phyloP scores from a whole-genome alignment of 2,888 invertebrate genomes.

The Pammene aurita region DNA sequence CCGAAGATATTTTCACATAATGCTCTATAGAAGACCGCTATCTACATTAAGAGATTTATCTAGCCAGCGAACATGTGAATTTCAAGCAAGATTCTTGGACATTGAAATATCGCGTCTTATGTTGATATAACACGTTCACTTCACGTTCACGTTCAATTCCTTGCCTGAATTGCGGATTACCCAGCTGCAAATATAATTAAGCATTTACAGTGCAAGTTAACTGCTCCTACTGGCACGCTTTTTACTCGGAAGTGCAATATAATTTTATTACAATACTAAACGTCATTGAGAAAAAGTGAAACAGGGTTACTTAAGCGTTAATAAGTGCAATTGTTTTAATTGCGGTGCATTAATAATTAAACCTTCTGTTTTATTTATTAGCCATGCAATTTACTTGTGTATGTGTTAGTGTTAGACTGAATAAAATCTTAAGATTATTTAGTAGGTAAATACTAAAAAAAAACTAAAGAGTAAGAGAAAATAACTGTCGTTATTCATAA shows the following conservation, averaged over 20 bases:
- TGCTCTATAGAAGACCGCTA: slow-evolving; percentile 62
- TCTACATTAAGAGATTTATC: slow-evolving; percentile 67
- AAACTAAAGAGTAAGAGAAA: too few species aligned
- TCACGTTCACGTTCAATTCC: too few species aligned
- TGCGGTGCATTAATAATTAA: slow-evolving; percentile 1
- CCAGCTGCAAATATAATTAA: slow-evolving; percentile 32
- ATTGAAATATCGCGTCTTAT: slow-evolving; percentile 36
- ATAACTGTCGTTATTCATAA: too few species aligned
- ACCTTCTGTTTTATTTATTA: slow-evolving; percentile 8
- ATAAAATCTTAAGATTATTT: too few species aligned
- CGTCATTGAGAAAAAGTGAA: slow-evolving; percentile 22
- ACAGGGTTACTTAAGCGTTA: slow-evolving; percentile 3
- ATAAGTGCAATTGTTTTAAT: slow-evolving; percentile 7
- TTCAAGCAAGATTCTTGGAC: slow-evolving; percentile 24
- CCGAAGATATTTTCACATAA: slow-evolving; percentile 67
- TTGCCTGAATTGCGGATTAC: slow-evolving; percentile 20
- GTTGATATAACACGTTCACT: slow-evolving; percentile 22
- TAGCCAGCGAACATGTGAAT: slow-evolving; percentile 53
- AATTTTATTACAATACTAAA: slow-evolving; percentile 32
- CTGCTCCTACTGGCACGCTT: slow-evolving; percentile 30
- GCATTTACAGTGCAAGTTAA: slow-evolving; percentile 33
- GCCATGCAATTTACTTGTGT: not conserved
- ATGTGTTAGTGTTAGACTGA: not conserved
- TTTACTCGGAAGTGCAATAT: slow-evolving; percentile 34
- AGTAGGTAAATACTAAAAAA: not conserved